These are phyloP conservation scores for Drosophila percnosoma DNA, from an alignment of 2,888 invertebrate genomes.

Conservation along the genomic window DNA sequence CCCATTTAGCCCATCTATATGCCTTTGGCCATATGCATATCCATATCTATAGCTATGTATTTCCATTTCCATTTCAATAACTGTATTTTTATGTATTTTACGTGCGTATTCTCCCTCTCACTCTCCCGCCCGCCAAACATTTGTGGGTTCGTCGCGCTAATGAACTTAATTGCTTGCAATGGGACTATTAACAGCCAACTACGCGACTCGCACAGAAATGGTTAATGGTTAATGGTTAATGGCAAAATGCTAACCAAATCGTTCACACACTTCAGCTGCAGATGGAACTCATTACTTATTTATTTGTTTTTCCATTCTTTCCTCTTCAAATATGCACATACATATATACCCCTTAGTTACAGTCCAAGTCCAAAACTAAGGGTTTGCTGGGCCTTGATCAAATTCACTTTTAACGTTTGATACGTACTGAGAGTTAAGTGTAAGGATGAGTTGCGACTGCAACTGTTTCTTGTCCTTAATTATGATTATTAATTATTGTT, in stretches of 20 bases:
- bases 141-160: slow-evolving; percentile 44
- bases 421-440: too few relatives aligned
- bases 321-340: too few relatives aligned
- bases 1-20: neutral
- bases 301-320: slow-evolving; percentile 23
- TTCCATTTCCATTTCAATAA: slow-evolving; percentile 6
- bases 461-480: too few relatives aligned
- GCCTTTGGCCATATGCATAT: neutral
- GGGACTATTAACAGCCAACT: slow-evolving; percentile 70
- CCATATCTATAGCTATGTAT: slow-evolving; percentile 1
- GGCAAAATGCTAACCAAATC: slow-evolving; percentile 44
- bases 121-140: neutral
- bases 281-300: slow-evolving; percentile 53
- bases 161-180: slow-evolving; percentile 72
- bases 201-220: slow-evolving; percentile 32
- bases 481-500: too few relatives aligned
- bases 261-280: slow-evolving; percentile 58
- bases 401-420: too few relatives aligned
- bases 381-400: too few relatives aligned
- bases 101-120: neutral
- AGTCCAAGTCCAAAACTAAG: too few relatives aligned
- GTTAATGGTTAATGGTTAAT: slow-evolving; percentile 20
- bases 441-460: too few relatives aligned
- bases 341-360: too few relatives aligned
- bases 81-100: slow-evolving; percentile 4